Conservation (phyloP, 1,140 invertebrate genomes). For the Philopotamus ludificatus region DNA sequence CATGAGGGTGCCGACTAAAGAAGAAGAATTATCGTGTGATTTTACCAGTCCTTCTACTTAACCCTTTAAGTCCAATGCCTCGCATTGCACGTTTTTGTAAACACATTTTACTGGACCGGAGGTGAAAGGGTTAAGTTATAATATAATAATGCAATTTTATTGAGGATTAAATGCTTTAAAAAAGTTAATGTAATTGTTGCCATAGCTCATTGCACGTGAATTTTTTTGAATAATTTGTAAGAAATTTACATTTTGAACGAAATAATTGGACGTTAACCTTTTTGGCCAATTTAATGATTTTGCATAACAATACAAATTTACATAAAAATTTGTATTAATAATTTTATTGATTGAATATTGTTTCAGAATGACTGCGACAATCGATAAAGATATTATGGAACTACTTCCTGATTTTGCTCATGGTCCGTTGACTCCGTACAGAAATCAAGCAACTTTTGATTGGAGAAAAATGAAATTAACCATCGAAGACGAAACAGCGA, state of each 20-base stretch:
- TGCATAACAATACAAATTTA: not conserved
- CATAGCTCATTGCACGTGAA: too few relatives aligned
- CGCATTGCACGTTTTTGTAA: too few relatives aligned
- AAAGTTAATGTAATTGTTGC: too few relatives aligned
- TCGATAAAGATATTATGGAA: constrained; percentile 37
- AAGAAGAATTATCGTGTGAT: too few relatives aligned
- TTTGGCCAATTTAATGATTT: not conserved
- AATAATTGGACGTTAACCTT: not conserved
- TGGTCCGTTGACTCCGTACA: constrained; percentile 75
- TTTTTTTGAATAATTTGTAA: not conserved
- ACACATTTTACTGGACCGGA: too few relatives aligned
- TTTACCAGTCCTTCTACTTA: too few relatives aligned
- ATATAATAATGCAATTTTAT: too few relatives aligned
- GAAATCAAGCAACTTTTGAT: constrained; percentile 74
- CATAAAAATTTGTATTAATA: constrained; percentile 24
- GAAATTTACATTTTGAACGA: not conserved
- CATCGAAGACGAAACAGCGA: constrained; percentile 62
- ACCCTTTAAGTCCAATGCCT: too few relatives aligned
- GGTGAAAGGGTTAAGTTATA: too few relatives aligned
- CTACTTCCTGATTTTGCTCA: constrained; percentile 57
- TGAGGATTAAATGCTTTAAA: too few relatives aligned
- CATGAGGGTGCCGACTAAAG: too few relatives aligned
- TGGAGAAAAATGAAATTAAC: constrained; percentile 77
- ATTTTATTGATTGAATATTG: not conserved
- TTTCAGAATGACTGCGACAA: constrained; percentile 45